Base-by-base conservation (phyloP, 2,113 vertebrate genomes). In the Neodontobutis hainanensis region DNA sequence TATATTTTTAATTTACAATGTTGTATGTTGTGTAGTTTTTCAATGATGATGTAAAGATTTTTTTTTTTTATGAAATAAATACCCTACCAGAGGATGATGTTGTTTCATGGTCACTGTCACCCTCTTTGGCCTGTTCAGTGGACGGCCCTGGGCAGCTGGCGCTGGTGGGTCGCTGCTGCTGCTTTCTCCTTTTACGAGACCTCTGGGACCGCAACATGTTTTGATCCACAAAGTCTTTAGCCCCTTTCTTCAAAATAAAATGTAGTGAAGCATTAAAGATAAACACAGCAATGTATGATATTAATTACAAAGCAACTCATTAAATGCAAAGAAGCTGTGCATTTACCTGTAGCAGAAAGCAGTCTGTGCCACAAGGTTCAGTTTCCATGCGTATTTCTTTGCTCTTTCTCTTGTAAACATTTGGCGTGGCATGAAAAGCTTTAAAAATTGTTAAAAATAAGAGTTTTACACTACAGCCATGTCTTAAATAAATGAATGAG, bases 361-460 rank as follows among this genome's bases (percentile, higher is more conserved):
- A 99, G 87, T 99, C 93, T n/a, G 85, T 77, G 6, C 97, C 96
- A 27, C 97, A 99, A 0, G 96, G 97, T 7, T 99, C 97, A 3
- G 95, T 95, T 85, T 96, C 96, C 43, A 97, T 95, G 84, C 94
- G 96, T 87, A 96, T 96, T 91, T 99, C 97, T 88, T 95, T 95
- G 78, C 90, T 97, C 88, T 96, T 98, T 88, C 97, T 94, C 88
- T 97, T 98, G 90, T 98, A 99, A 82, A 97, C 95, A 73, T 96
- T 99, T 75, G 97, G 95, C 57, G 96, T 95, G 45, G 97, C 95
- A 52, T 97, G 97, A 86, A 99, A 99, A 77, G 97, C 97, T 99
- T 87, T 5, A 36, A 55, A 11, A 40, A 40, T 3, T 35, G 12
- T 5, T 12, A 12, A 34, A 2, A 5, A 12, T 11, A 32, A 9